phyloP scores from a whole-genome alignment of 2,797 vertebrate species.

The Loris lydekkerianus region DNA sequence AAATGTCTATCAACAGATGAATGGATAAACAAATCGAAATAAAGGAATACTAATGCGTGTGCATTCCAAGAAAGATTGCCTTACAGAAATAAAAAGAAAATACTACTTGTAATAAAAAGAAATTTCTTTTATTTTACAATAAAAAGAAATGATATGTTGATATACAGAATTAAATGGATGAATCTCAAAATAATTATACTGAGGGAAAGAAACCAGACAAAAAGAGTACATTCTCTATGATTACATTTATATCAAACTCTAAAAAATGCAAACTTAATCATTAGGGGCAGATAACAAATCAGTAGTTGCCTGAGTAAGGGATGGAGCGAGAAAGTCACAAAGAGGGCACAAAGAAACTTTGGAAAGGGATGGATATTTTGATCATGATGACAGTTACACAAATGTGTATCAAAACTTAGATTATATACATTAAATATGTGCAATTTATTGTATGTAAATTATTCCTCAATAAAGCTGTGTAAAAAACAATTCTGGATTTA shows the following conservation, averaged over 20 bases:
- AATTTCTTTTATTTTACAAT: background rate
- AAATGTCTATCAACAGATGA: constrained; percentile 18
- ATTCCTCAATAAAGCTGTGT: constrained; percentile 45
- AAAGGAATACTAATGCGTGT: background rate
- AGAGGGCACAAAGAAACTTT: background rate
- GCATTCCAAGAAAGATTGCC: background rate
- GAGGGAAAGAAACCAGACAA: background rate
- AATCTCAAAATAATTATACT: constrained; percentile 49
- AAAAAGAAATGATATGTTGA: constrained; percentile 6
- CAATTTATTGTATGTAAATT: background rate
- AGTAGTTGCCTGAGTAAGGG: background rate
- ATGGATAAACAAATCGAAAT: background rate
- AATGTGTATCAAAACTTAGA: background rate
- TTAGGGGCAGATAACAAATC: constrained; percentile 1
- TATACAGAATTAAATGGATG: background rate
- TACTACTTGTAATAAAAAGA: background rate
- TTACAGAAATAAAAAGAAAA: no score
- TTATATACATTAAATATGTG: background rate
- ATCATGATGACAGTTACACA: background rate
- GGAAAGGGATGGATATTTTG: background rate
- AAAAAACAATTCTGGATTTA: constrained; percentile 27
- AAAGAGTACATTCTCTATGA: background rate
- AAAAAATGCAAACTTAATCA: background rate
- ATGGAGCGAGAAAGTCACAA: background rate
- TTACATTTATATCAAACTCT: constrained; percentile 54